phyloP scores from a whole-genome alignment of 2,113 vertebrate genomes.

The Amblyopsis rosae region DNA sequence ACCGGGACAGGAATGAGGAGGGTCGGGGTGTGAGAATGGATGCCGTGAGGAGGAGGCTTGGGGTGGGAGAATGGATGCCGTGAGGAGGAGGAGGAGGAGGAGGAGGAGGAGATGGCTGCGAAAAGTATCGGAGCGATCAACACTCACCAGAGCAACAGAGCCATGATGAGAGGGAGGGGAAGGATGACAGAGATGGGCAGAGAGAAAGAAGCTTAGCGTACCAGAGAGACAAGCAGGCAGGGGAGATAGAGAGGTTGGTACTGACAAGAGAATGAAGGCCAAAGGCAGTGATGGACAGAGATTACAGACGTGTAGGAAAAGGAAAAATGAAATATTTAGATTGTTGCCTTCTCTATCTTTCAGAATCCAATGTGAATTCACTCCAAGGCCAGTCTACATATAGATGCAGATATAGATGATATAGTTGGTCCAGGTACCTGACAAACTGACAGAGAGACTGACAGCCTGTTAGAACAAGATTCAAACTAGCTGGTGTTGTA shows the following conservation, averaged over 20 bases:
- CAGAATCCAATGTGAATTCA: constrained; percentile 22
- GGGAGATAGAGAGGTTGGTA: constrained; percentile 4
- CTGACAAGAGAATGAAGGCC: constrained; percentile 14
- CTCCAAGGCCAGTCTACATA: background rate
- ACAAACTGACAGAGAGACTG: background rate
- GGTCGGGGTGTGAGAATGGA: too few species aligned
- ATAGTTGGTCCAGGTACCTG: background rate
- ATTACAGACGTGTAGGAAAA: constrained; percentile 20
- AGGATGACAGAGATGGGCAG: constrained; percentile 36
- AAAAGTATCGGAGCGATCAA: constrained; percentile 56
- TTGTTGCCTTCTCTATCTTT: constrained; percentile 18
- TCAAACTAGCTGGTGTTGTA: background rate
- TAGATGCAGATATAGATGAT: too few species aligned
- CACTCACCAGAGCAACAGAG: constrained; percentile 58
- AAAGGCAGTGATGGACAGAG: constrained; percentile 55
- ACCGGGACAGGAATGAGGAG: background rate
- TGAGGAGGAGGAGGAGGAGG: background rate
- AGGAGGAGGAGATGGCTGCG: background rate
- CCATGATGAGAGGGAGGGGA: constrained; percentile 44
- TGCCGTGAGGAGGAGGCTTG: constrained; percentile 6
- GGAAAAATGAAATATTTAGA: constrained; percentile 18
- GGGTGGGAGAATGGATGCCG: background rate
- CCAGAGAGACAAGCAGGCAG: constrained; percentile 52
- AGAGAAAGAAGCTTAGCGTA: constrained; percentile 64
- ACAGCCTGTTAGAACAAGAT: background rate